Conservation (phyloP, 2,797 vertebrate genomes). For the Coranthus polyacanthus region DNA sequence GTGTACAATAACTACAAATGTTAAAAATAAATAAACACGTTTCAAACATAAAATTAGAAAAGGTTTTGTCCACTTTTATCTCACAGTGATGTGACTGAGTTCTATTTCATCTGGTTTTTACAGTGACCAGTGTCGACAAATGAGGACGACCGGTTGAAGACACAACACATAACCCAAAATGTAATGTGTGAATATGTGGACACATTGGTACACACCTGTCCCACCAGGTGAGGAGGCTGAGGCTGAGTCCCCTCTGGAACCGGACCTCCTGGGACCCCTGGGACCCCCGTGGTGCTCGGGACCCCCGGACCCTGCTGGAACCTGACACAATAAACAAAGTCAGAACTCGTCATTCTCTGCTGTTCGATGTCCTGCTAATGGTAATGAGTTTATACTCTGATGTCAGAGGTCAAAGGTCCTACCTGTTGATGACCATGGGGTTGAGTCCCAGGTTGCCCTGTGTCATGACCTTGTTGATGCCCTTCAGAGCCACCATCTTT, state of each 20-base stretch:
- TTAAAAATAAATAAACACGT: no score
- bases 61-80: no score
- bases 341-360: neutral
- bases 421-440: constrained; percentile 94
- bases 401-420: neutral
- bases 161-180: no score
- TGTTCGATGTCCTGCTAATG: no score
- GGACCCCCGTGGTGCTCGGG: constrained; percentile 5
- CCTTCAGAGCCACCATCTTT: constrained; percentile 98
- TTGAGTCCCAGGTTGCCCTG: constrained; percentile 92
- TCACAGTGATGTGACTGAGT: no score
- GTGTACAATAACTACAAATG: no score
- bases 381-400: no score
- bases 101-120: no score
- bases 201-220: constrained; percentile 61
- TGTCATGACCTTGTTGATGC: constrained; percentile 98
- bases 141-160: neutral
- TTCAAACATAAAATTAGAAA: no score
- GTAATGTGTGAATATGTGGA: no score
- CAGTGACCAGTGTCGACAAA: neutral
- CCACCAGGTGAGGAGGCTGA: constrained; percentile 31
- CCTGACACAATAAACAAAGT: constrained; percentile 52
- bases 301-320: constrained; percentile 68
- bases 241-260: constrained; percentile 60
- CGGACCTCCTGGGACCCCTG: neutral